Percentiles rank a stretch among this genome's conserved stretches.
These are phyloP conservation scores for Linurgus olivaceus DNA, from an alignment of 2,797 vertebrate species.

Conservation along the genomic window DNA sequence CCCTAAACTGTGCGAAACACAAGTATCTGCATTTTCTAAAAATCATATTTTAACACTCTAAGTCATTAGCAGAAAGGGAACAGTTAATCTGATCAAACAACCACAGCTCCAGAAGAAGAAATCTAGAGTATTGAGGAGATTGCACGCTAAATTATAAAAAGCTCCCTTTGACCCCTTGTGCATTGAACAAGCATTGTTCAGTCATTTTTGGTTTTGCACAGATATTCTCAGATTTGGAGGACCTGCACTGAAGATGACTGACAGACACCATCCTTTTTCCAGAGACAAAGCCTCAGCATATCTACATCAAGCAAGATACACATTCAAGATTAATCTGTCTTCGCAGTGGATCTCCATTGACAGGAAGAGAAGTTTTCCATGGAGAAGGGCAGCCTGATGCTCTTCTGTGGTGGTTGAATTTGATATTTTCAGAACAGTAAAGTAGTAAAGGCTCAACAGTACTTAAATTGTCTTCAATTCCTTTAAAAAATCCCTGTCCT, in stretches of 20 bases:
- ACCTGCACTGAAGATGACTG: background rate
- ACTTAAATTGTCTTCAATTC: background rate
- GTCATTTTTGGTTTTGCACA: background rate
- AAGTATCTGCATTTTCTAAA: background rate
- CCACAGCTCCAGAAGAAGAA: background rate
- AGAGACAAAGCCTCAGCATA: background rate
- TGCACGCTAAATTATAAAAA: background rate
- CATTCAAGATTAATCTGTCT: background rate
- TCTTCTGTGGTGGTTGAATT: background rate
- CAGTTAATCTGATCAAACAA: background rate
- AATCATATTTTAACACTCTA: background rate
- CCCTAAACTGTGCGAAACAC: background rate
- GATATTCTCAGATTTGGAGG: background rate
- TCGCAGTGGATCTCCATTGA: background rate
- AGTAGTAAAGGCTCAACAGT: background rate
- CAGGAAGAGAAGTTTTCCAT: background rate
- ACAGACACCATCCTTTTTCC: background rate
- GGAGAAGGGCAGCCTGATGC: background rate
- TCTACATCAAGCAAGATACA: background rate
- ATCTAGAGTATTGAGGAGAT: background rate
- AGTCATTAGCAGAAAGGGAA: background rate
- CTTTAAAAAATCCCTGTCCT: background rate
- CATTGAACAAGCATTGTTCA: background rate
- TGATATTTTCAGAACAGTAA: background rate
- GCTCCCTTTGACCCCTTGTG: background rate